Conservation (phyloP, 2,888 invertebrate species). For the Callimorpha dominula region DNA sequence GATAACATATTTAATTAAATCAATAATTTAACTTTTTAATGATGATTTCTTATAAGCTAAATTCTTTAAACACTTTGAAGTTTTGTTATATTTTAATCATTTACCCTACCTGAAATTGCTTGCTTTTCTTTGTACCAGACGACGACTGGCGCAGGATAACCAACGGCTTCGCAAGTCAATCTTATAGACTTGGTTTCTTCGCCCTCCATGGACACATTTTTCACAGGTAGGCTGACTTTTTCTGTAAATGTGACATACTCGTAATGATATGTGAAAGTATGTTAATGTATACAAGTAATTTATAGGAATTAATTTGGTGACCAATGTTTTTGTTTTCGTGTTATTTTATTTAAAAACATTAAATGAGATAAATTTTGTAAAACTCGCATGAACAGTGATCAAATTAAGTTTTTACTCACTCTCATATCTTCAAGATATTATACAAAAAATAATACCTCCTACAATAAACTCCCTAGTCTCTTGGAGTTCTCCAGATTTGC, state of each 20-base stretch:
- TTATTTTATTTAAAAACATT: too few relatives aligned
- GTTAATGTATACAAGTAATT: neutral
- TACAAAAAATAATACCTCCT: constrained; percentile 61
- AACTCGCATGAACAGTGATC: too few relatives aligned
- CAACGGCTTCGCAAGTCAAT: constrained; percentile 73
- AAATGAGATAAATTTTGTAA: too few relatives aligned
- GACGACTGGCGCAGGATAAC: constrained; percentile 71
- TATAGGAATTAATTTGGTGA: neutral
- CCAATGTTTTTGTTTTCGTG: too few relatives aligned
- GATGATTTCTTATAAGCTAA: too few relatives aligned
- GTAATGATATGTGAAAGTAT: neutral
- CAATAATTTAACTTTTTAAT: too few relatives aligned
- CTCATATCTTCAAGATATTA: too few relatives aligned
- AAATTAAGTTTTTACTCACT: too few relatives aligned
- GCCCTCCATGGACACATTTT: constrained; percentile 61
- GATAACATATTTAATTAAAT: too few relatives aligned
- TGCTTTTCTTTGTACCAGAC: constrained; percentile 75
- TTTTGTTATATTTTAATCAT: too few relatives aligned
- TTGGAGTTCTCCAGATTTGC: constrained; percentile 70
- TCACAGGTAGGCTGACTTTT: constrained; percentile 66
- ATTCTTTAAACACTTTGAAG: too few relatives aligned
- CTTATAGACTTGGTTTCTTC: constrained; percentile 71
- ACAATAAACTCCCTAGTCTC: constrained; percentile 72
- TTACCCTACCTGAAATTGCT: constrained; percentile 39
- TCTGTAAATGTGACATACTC: constrained; percentile 60